Evolutionary conservation across 2,113 vertebrate genomes (phyloP).

Genomic region (Tetraodon nigroviridis): DNA sequence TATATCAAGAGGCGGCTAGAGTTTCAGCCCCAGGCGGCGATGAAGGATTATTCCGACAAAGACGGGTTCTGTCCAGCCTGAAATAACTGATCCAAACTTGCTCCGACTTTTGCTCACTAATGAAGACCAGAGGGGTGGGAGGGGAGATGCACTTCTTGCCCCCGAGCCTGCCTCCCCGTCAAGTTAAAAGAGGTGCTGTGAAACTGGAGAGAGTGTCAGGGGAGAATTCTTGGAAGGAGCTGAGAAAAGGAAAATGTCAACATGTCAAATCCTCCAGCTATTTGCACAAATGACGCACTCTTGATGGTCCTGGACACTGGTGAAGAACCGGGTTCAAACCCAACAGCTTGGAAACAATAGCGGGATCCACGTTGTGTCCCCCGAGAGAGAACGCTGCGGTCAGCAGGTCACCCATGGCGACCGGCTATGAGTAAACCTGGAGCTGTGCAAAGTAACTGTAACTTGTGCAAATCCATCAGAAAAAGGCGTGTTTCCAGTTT

Average conservation of each 20-base stretch:
- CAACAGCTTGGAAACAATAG: background rate
- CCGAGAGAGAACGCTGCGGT: conserved; percentile 9
- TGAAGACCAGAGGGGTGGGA: conserved; percentile 51
- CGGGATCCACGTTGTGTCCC: background rate
- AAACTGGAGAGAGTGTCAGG: conserved; percentile 44
- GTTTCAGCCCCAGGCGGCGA: conserved; percentile 55
- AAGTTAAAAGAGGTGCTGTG: conserved; percentile 55
- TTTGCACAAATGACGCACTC: conserved; percentile 27
- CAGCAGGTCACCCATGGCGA: conserved; percentile 24
- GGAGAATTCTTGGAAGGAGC: conserved; percentile 47
- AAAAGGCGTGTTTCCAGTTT: conserved; percentile 46
- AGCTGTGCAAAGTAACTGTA: conserved; percentile 31
- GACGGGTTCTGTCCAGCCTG: conserved; percentile 61
- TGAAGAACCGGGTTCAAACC: background rate
- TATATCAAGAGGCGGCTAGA: conserved; percentile 67
- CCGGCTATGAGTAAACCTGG: conserved; percentile 17
- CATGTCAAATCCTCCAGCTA: conserved; percentile 27
- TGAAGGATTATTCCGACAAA: conserved; percentile 71
- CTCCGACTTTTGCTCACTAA: conserved; percentile 50
- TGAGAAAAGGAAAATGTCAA: conserved; percentile 56
- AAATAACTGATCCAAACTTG: conserved; percentile 68
- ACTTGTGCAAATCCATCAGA: conserved; percentile 44
- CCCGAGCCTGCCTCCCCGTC: conserved; percentile 42
- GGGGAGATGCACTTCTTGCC: conserved; percentile 40
- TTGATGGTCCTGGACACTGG: conserved; percentile 22